Conservation (phyloP, 2,797 vertebrate genomes). For the Erpetoichthys calabaricus region DNA sequence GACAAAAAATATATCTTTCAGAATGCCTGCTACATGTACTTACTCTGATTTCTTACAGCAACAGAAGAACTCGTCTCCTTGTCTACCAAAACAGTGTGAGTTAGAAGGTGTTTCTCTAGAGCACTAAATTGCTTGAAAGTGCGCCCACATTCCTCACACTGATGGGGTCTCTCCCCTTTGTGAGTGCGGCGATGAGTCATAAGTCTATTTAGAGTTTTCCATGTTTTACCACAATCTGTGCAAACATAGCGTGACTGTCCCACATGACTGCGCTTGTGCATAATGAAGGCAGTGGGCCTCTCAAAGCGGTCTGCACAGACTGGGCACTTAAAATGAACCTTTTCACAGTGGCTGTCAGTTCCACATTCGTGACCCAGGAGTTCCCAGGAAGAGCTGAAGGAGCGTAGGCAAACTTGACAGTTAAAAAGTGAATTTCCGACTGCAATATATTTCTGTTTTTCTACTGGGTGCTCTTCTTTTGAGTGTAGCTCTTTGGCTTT, state of each 20-base stretch:
- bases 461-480: no score
- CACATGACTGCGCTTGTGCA: conserved; percentile 16
- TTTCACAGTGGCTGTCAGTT: background rate
- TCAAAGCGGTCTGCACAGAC: conserved; percentile 15
- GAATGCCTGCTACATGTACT: no score
- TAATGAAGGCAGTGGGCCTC: conserved; percentile 15
- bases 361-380: conserved; percentile 12
- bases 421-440: conserved; percentile 1
- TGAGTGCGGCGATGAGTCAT: conserved; percentile 9
- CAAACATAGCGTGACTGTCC: conserved; percentile 14
- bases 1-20: no score
- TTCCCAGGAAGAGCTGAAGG: conserved; percentile 15
- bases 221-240: conserved; percentile 7
- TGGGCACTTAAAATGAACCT: conserved; percentile 5
- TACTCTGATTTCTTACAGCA: no score
- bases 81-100: no score
- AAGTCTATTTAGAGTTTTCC: conserved; percentile 6
- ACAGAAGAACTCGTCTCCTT: no score
- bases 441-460: no score
- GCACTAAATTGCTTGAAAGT: conserved; percentile 4
- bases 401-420: conserved; percentile 8
- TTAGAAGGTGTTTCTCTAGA: conserved; percentile 8
- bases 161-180: conserved; percentile 4
- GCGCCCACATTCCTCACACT: conserved; percentile 7
- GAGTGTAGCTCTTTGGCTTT: no score